These are phyloP conservation scores for Anolis sagrei DNA, from an alignment of 2,113 vertebrate species.

Conservation along the genomic window DNA sequence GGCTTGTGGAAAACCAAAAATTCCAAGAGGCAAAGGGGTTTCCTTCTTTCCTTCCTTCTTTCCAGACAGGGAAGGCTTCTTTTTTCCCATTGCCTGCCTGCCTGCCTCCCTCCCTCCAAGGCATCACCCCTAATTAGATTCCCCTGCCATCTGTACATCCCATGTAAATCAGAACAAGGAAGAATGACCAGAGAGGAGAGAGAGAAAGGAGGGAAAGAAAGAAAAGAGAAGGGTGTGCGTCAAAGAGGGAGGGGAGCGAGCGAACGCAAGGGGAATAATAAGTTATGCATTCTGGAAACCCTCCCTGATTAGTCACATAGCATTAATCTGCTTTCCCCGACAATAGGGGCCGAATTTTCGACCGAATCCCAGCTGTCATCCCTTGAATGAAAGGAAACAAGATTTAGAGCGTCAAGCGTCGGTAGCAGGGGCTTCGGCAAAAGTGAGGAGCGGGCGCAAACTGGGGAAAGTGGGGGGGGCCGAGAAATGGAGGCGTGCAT, in stretches of 20 bases:
- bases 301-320: conserved; percentile 98
- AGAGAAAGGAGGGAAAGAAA: conserved; percentile 64
- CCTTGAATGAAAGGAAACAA: conserved; percentile 95
- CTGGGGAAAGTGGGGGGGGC: not conserved
- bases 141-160: conserved; percentile 82
- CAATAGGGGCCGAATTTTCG: conserved; percentile 90
- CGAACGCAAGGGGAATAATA: conserved; percentile 63
- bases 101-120: conserved; percentile 28
- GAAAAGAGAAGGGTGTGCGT: conserved; percentile 63
- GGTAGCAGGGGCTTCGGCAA: conserved; percentile 77
- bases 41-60: not conserved
- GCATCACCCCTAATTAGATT: conserved; percentile 82
- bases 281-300: conserved; percentile 91
- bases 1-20: not conserved
- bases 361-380: conserved; percentile 98
- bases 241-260: conserved; percentile 62
- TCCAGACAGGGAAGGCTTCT: not conserved
- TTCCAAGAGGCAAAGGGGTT: not conserved
- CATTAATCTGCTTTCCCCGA: conserved; percentile 93
- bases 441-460: too few relatives aligned
- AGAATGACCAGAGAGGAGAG: conserved; percentile 68
- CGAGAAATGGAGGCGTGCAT: conserved; percentile 82
- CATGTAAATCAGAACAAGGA: conserved; percentile 74
- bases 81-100: not conserved
- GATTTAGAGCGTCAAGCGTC: conserved; percentile 92